These are phyloP conservation scores for Trachelipus rathkii DNA, from an alignment of 1,140 invertebrate species.

Conservation along the genomic window DNA sequence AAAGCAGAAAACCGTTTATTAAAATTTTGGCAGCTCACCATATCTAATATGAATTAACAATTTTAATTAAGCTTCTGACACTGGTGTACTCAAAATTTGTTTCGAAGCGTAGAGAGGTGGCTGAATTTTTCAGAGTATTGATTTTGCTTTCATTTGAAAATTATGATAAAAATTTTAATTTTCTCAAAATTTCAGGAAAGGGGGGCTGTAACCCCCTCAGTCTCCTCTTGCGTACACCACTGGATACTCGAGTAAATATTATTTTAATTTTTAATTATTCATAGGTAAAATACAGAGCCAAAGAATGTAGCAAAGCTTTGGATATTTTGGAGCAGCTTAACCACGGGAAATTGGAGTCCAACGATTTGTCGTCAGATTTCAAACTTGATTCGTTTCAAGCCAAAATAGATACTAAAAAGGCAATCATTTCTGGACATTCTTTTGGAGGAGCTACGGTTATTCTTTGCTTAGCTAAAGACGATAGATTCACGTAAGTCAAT, in stretches of 20 bases:
- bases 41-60: no score
- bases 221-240: no score
- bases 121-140: no score
- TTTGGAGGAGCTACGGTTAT: conserved; percentile 64
- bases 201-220: no score
- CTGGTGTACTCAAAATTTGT: no score
- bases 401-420: conserved; percentile 57
- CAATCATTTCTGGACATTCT: conserved; percentile 62
- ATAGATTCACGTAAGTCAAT: conserved; percentile 59
- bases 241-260: background rate
- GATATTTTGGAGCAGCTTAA: conserved; percentile 58
- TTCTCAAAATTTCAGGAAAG: no score
- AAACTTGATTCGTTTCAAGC: conserved; percentile 51
- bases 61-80: no score
- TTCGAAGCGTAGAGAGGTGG: no score
- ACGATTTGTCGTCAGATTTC: conserved; percentile 55
- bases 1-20: no score
- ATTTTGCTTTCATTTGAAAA: no score
- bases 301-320: conserved; percentile 57
- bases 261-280: background rate
- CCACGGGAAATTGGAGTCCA: conserved; percentile 54
- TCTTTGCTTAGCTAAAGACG: conserved; percentile 55
- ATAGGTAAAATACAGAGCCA: conserved; percentile 49
- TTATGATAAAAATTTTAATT: no score
- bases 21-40: no score